phyloP scores from a whole-genome alignment of 2,888 invertebrate genomes.

The Troides aeacus region DNA sequence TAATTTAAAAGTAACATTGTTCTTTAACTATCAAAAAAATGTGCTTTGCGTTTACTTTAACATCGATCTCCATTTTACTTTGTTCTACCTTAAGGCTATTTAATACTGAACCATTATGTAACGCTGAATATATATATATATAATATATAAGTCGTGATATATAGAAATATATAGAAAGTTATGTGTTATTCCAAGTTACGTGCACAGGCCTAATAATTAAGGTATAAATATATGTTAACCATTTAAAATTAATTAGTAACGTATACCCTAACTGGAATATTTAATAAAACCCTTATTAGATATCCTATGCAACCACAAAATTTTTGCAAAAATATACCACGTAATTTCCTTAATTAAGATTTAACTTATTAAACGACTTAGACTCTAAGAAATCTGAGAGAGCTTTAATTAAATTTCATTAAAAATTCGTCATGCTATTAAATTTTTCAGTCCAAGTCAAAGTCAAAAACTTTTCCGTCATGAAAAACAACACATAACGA shows the following conservation, averaged over 20 bases:
- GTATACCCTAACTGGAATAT: background rate
- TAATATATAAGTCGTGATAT: no score
- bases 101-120: no score
- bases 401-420: constrained; percentile 7
- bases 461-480: constrained; percentile 6
- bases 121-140: no score
- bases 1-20: no score
- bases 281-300: background rate
- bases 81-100: no score
- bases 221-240: background rate
- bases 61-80: no score
- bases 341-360: constrained; percentile 21
- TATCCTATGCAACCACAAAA: background rate
- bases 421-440: constrained; percentile 11
- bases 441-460: constrained; percentile 10
- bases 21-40: no score
- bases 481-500: background rate
- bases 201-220: background rate
- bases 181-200: background rate
- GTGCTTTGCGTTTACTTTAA: no score
- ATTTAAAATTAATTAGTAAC: background rate
- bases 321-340: constrained; percentile 3
- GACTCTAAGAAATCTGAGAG: constrained; percentile 3
- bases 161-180: no score
- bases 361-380: constrained; percentile 19